Evolutionary conservation across 2,113 vertebrate species (phyloP), one percentile per base, ranked within the genome.

Genomic region (Mandrillus leucophaeus): DNA sequence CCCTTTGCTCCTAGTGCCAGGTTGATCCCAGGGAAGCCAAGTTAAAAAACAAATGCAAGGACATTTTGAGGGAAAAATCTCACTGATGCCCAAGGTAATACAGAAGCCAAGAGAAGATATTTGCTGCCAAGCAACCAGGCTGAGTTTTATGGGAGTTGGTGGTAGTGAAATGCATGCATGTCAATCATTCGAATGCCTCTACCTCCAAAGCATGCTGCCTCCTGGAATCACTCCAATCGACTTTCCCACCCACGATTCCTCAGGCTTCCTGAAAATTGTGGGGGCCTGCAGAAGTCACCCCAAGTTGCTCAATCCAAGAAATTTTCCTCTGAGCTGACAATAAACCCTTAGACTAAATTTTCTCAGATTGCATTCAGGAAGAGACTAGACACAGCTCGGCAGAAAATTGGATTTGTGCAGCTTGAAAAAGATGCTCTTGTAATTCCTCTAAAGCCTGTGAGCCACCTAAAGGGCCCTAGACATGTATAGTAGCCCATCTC

Each of bases 131-230:
- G 50, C 84, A 68, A 40, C 90, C 30, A 9, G 72, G 82, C 61
- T 80, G 72, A 4, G 20, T 23, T 9, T 48, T 30, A 70, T 22
- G 27, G 38, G 45, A 22, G 52, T 1, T 1, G 38, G 32, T 18
- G 48, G 27, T 12, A 1, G 84, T 2, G 73, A 18, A 2, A 30
- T 6, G 72, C 3, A 4, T 32, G 32, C 6, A 1, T 1, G 4
- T 40, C 23, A 1, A 78, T n/a, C 52, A 1, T 59, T 83, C 30
- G 18, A n/a, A 32, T 64, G 48, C 59, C 78, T 83, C 10, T 18
- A 0, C 30, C 35, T 22, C 35, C 17, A 52, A 38, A 25, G 6
- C 3, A 23, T n/a, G 43, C 88, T 1, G 32, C 66, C 10, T 1
- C 35, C 7, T 20, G 43, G 57, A 83, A 30, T 10, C 0, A 2